Evolutionary conservation across 2,113 vertebrate species (phyloP), one percentile per base, ranked within the genome.

Genomic region (Amblyornis subalaris): DNA sequence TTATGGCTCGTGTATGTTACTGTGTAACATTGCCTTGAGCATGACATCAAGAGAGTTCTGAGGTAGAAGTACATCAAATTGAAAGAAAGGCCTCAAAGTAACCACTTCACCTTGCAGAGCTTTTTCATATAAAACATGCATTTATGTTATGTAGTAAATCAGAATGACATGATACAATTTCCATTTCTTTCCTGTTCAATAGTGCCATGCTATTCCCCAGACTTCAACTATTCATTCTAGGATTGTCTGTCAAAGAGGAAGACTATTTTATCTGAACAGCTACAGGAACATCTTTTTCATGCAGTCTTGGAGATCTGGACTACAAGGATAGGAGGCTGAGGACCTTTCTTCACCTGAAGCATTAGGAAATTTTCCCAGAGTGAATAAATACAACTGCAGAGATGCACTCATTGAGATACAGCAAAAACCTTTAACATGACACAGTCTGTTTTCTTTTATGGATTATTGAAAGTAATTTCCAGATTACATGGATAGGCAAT

Each of bases 1-100:
- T 75, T 40, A 53, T 3, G 14, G 35, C 28, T 33, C 0, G 0
- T 16, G 5, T 44, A 16, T 1, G 1, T 29, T 38, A 21, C 0
- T 1, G 2, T 16, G 10, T 22, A 57, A 54, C 22, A 6, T 9
- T 82, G 23, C 10, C 10, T 66, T 50, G 23, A 90, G 25, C 9
- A 12, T 19, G 10, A 15, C 35, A 45, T 36, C 26, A 25, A 23
- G 45, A 66, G 16, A 4, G 7, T 70, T 78, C 61, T 36, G 35
- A 81, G 28, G 31, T 38, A 55, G 33, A 77, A 50, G 16, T 61
- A 40, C 23, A 42, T 51, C 28, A 44, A 29, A 28, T 10, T n/a
- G 40, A 60, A 90, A 61, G 28, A 64, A 60, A 69, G 19, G 10
- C 25, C 28, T 72, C 38, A 31, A 42, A 74, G 54, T 36, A 61